Base-by-base conservation (phyloP, 1,140 invertebrate species). In the Neotoxoptera formosana region DNA sequence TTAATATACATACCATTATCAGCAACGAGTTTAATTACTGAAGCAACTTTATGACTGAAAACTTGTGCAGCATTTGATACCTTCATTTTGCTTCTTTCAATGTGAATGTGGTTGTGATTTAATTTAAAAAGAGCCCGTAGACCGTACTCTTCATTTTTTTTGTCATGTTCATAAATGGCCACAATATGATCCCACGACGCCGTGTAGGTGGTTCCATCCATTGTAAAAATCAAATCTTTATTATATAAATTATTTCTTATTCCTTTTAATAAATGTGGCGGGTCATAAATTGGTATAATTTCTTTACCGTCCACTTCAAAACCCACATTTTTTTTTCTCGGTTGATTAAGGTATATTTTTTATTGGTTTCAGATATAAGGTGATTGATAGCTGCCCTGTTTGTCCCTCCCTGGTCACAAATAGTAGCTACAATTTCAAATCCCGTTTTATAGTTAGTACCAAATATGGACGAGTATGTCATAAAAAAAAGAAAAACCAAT, bases 281-380 rank as follows among this genome's bases (percentile, higher is more conserved):
- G 83, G 25, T 86, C 83, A n/a, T 47, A 86, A 47, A 86, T 86
- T 7, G 83, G 83, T 2, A 87, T 47, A n/a, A 87, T 87, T 87
- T 87, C 84, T 48, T 87, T 14, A 9, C 45, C 51, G 3, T 60
- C 88, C 0, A 90, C 36, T 89, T 89, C 87, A 53, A 89, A 89
- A 6, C 87, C 87, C 30, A 89, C 53, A 89, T 53, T 89, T 89
- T 89, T 89, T 89, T 89, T 89, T 89, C 48, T 17, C 23, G 34
- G 17, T 56, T 56, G 14, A 21, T 48, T 1, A 20, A 21, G 20
- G 87, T 25, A 41, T 84, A 84, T 23, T 9, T 86, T 7, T 25
- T 47, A 3, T 1, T 23, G 4, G 41, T 86, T 86, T 86, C 83
- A 47, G 83, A 11, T 45, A 86, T 89, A 7, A 89, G 53, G 53